Evolutionary conservation across 2,113 vertebrate genomes (phyloP), one percentile per base, ranked within the genome.

Genomic region (Aphyosemion australe): DNA sequence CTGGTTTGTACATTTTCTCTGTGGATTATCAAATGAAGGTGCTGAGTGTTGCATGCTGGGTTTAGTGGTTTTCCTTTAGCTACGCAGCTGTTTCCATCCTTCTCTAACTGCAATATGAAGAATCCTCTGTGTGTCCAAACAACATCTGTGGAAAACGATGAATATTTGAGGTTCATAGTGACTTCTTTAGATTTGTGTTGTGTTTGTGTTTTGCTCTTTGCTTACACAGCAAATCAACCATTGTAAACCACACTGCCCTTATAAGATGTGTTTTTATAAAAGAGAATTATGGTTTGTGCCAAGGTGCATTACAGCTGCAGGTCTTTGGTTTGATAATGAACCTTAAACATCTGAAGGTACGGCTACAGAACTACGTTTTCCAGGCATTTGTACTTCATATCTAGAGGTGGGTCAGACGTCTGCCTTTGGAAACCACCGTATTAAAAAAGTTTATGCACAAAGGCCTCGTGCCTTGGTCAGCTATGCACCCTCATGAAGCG

Each of bases 401-500:
- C 79, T 71, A 58, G 39, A 58, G 48, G 31, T 73, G 61, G 47
- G 75, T 69, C 72, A 66, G 50, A 83, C 43, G 54, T 80, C 47
- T 69, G 55, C 48, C 74, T 86, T 88, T 84, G 69, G 69, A 76
- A 82, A 84, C 71, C 70, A 84, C 78, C 86, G 81, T 80, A 73
- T 71, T 65, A 62, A 85, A 82, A 63, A 72, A 72, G 67, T 82
- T 80, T 85, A 87, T 91, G 86, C 88, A 90, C 82, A 69, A 80
- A 76, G 84, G 82, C 85, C 62, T 32, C 55, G 71, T 89, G 86
- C 84, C 84, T 86, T 84, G 80, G 50, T 85, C 74, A 84, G 84
- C 84, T 89, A 87, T 91, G 78, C 87, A 90, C 81, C 80, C 81
- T 85, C 52, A 65, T 79, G 79, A 65, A 72, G 80, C 79, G 86